phyloP scores from a whole-genome alignment of 2,113 vertebrate genomes.

The Turdus rufiventris region DNA sequence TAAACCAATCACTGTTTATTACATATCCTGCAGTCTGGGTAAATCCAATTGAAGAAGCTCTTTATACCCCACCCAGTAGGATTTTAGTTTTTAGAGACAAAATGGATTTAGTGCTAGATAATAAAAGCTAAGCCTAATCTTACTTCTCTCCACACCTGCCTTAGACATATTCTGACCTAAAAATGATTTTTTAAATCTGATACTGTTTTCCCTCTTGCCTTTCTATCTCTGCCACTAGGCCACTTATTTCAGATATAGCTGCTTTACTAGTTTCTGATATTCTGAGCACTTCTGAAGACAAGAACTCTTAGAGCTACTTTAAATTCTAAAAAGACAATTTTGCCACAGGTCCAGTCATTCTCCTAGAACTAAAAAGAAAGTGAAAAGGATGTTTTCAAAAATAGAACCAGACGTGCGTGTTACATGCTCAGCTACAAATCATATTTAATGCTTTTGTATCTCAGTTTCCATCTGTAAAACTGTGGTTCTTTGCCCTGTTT shows the following conservation, averaged over 20 bases:
- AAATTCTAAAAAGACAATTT: neutral
- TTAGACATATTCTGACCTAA: neutral
- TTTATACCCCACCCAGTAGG: neutral
- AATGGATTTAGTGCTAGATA: neutral
- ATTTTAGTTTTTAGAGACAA: neutral
- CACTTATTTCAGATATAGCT: neutral
- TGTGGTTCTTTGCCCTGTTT: neutral
- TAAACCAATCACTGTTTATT: neutral
- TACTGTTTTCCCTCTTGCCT: neutral
- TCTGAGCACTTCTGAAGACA: neutral
- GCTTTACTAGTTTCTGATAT: neutral
- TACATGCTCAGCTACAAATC: neutral
- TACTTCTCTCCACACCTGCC: neutral
- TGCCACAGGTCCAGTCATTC: neutral
- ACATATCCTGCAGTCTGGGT: neutral
- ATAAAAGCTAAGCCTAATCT: neutral
- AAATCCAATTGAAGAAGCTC: conserved; percentile 1
- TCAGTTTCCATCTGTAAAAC: neutral
- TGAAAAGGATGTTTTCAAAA: neutral
- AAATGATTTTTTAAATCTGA: neutral
- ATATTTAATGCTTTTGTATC: neutral
- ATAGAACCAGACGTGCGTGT: neutral
- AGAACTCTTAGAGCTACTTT: neutral
- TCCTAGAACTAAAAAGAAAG: neutral
- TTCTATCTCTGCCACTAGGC: neutral